These are phyloP conservation scores for Pomatorhinus ruficollis DNA, from an alignment of 2,113 vertebrate genomes.

Conservation along the genomic window DNA sequence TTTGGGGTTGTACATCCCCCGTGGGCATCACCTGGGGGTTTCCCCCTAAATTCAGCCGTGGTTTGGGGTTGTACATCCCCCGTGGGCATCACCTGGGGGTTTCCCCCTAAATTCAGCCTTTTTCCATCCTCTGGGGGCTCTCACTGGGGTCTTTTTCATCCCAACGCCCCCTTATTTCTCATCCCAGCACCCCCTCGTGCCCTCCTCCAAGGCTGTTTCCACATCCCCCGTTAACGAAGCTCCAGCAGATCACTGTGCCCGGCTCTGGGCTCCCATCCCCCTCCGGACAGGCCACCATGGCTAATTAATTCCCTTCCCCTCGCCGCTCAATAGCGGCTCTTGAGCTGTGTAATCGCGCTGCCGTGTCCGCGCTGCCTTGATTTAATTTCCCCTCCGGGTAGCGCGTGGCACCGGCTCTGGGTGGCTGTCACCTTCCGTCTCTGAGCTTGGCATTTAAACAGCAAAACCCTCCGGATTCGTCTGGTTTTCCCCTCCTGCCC, in stretches of 20 bases:
- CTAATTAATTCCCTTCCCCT: constrained; percentile 56
- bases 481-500: background rate
- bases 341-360: constrained; percentile 39
- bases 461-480: background rate
- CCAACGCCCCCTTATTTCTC: background rate
- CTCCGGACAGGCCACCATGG: background rate
- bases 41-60: background rate
- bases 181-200: fast-evolving
- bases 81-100: fast-evolving
- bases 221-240: background rate
- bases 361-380: constrained; percentile 22
- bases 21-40: background rate
- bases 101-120: background rate
- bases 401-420: background rate
- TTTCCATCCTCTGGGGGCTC: fast-evolving
- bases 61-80: background rate
- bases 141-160: background rate
- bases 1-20: background rate
- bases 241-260: background rate
- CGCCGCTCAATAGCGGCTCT: constrained; percentile 26
- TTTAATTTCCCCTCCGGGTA: constrained; percentile 47
- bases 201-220: background rate
- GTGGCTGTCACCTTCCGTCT: background rate
- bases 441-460: background rate
- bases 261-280: background rate